These are phyloP conservation scores for Timema cristinae DNA, from an alignment of 2,888 invertebrate species.

Conservation along the genomic window DNA sequence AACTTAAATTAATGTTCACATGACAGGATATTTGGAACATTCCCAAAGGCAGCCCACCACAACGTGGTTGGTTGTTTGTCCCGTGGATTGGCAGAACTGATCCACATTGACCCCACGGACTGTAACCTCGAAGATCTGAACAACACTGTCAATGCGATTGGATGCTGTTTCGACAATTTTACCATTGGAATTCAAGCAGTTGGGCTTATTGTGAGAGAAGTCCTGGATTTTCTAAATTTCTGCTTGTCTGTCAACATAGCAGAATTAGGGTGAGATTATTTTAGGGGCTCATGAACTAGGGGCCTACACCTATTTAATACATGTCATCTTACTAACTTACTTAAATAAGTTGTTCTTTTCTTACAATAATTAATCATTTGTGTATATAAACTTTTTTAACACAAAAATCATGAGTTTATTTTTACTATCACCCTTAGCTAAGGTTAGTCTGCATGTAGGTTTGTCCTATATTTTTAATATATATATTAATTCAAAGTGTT, in stretches of 20 bases:
- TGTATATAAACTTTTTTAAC: too few relatives aligned
- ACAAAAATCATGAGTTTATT: too few relatives aligned
- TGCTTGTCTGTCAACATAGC: constrained; percentile 39
- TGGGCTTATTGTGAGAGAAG: constrained; percentile 33
- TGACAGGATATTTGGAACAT: constrained; percentile 22
- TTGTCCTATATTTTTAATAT: too few relatives aligned
- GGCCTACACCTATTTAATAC: too few relatives aligned
- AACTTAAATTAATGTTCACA: too few relatives aligned
- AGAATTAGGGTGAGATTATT: constrained; percentile 26
- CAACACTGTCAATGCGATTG: constrained; percentile 26
- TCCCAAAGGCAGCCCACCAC: constrained; percentile 18
- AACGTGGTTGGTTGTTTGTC: constrained; percentile 16
- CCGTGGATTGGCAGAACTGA: constrained; percentile 16
- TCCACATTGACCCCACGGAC: constrained; percentile 2
- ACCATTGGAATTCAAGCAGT: constrained; percentile 40
- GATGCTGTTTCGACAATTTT: constrained; percentile 41
- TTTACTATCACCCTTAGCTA: too few relatives aligned
- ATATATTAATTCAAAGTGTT: too few relatives aligned
- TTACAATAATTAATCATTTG: too few relatives aligned
- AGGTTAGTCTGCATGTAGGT: too few relatives aligned
- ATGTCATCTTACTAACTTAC: neutral
- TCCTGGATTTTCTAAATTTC: constrained; percentile 38
- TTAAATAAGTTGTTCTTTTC: neutral
- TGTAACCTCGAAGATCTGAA: constrained; percentile 25
- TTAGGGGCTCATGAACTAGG: too few relatives aligned